Conservation (phyloP, 2,113 vertebrate genomes). For the Microcebus jonahi region DNA sequence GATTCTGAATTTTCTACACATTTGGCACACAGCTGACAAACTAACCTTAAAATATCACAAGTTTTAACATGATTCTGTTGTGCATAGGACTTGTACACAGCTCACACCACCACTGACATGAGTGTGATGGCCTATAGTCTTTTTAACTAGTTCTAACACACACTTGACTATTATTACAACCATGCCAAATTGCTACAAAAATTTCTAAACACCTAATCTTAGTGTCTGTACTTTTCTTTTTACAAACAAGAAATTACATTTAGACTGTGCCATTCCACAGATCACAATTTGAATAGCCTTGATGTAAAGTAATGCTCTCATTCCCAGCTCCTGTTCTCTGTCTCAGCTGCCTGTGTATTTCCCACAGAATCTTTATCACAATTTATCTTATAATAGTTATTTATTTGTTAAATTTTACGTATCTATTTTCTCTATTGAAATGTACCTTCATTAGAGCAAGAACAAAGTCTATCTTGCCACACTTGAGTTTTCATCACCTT, state of each 20-base stretch:
- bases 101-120: background rate
- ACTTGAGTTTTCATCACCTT: background rate
- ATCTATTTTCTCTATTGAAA: background rate
- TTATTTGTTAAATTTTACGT: background rate
- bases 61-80: background rate
- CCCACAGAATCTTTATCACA: background rate
- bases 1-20: background rate
- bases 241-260: background rate
- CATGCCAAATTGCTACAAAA: background rate
- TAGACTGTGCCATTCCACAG: background rate
- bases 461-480: background rate
- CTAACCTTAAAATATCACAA: background rate
- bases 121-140: background rate
- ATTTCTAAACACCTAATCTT: background rate
- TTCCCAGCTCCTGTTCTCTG: background rate
- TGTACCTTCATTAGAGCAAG: background rate
- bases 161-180: background rate
- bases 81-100: background rate
- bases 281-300: background rate
- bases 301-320: background rate
- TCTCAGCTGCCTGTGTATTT: background rate
- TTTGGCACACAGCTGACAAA: background rate
- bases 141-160: background rate
- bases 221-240: background rate
- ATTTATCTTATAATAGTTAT: background rate